Evolutionary conservation across 2,888 invertebrate genomes (phyloP).

Genomic region (Hartigia nigra): DNA sequence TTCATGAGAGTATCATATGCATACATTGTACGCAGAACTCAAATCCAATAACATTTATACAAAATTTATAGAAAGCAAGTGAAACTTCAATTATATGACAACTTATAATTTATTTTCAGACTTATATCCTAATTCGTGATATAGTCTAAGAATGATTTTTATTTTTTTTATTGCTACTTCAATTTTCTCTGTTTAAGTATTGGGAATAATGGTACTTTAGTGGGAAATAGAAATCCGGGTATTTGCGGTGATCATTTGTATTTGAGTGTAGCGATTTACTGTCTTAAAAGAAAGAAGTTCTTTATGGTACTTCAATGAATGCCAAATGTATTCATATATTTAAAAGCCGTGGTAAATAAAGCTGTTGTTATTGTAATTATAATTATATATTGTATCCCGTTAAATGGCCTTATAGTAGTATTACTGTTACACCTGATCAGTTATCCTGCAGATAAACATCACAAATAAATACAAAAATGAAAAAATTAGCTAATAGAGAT

Average conservation of each 20-base stretch:
- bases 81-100: not conserved
- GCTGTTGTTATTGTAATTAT: conserved; percentile 39
- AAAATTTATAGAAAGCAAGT: not conserved
- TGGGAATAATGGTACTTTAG: not conserved
- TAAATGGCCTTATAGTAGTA: not conserved
- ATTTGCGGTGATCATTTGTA: not conserved
- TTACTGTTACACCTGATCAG: too few relatives aligned
- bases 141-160: not conserved
- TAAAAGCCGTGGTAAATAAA: conserved; percentile 35
- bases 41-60: not conserved
- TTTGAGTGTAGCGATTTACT: not conserved
- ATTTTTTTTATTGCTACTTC: not conserved
- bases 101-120: not conserved
- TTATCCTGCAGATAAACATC: not conserved
- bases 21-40: not conserved
- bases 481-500: not conserved
- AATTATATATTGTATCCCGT: not conserved
- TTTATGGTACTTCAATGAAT: conserved; percentile 14
- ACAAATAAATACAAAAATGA: not conserved
- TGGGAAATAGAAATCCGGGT: not conserved
- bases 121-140: not conserved
- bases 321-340: conserved; percentile 35
- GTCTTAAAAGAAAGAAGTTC: not conserved
- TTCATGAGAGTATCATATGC: not conserved
- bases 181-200: not conserved